Evolutionary conservation across 2,888 invertebrate genomes (phyloP), one percentile per base, ranked within the genome.

Genomic region (Falcaria lacertinaria): DNA sequence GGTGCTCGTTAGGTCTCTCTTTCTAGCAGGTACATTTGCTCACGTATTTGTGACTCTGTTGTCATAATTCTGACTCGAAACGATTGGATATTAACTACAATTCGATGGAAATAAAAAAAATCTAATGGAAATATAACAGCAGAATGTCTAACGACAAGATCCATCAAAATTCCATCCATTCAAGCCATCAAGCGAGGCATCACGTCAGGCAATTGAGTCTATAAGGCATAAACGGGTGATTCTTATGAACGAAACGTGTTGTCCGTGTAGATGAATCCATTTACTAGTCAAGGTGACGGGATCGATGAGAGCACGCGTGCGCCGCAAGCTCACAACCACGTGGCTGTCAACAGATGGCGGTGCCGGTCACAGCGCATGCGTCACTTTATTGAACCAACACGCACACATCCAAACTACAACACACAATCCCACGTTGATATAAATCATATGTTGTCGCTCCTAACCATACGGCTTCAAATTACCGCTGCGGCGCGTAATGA

Each of bases 311-410:
- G 44, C 76, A 74, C 78, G 74, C 76, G 56, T 74, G 83, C 85
- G 83, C 63, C 28, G 39, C 43, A 48, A 42, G 36, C 15, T 13
- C 45, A 34, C 47, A 48, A 60, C 75, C 78, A 87, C 88, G 87
- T 87, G 86, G 71, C 69, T 54, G 71, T 76, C 85, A 80, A 85
- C 85, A 88, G 88, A 87, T 87, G 87, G 87, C 88, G 68, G 73
- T 78, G 67, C 54, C 48, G 22, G 62, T 60, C 69, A 74, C 55
- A 54, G 69, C 87, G 88, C 88, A 87, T 85, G 88, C 78, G 74
- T 66, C 54, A 62, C 48, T 60, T 68, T 88, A 89, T 89, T 86
- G 88, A 88, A 64, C 86, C 75, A 69, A 63, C 74, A 48, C 78
- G 74, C 73, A 62, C 59, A 45, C 38, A 42, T 40, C 25, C 43